Base-by-base conservation (phyloP, 2,888 invertebrate genomes). In the Tiphia femorata region DNA sequence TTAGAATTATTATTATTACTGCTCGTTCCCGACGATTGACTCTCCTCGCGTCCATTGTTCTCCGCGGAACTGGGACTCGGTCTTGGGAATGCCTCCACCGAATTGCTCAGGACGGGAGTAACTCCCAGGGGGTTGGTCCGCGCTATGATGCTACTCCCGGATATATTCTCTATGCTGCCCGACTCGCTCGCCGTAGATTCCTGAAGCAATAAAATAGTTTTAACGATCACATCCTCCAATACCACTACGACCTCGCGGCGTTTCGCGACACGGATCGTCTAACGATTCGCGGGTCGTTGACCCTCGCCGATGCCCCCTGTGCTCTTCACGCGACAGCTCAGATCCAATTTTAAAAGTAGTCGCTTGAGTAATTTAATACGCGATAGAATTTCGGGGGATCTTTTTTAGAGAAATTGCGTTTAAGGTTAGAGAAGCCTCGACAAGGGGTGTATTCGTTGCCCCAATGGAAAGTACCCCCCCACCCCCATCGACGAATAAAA, bases 101-200 rank as follows among this genome's bases (percentile, higher is more conserved):
- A 82, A 2, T 74, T 73, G 49, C 74, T 74, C n/a, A 80, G 67
- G 10, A 64, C 54, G 17, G 70, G 54, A 12, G 68, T 49, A 25
- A 76, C 53, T 8, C 75, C 75, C 43, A 75, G 44, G 1, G 76
- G 67, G 61, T 76, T 76, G 37, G 67, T 70, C 1, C 85, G 83
- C 66, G 86, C 85, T 65, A 85, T 71, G 20, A 76, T 79, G 14
- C 72, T 70, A 37, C 76, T 77, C 54, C 62, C 70, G 25, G 83
- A 82, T 51, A 71, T 58, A 42, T 82, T 79, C 64, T 84, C 82
- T 16, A 78, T 72, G 59, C 78, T 80, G 30, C 75, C 79, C 2
- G 79, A 65, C 43, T 79, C 83, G 60, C 81, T 81, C 33, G 73
- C 66, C 43, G 64, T 80, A 14, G 83, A 81, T 64, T 79, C 79